phyloP scores from a whole-genome alignment of 1,140 invertebrate species.

The Leptinotarsa defecta region DNA sequence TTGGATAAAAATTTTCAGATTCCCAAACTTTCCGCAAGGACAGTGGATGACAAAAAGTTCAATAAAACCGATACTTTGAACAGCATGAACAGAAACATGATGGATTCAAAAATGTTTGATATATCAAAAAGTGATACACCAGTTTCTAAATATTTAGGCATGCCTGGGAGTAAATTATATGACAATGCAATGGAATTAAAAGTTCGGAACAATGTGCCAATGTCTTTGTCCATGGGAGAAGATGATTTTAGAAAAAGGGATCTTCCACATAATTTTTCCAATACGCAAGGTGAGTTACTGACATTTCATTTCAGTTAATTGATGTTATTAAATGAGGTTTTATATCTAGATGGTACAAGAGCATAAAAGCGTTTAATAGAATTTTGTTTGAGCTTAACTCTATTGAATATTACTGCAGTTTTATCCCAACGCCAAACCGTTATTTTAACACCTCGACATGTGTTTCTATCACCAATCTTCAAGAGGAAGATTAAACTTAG shows the following conservation, averaged over 20 bases:
- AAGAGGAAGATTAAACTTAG: no score
- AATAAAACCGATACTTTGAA: constrained; percentile 21
- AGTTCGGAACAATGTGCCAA: constrained; percentile 43
- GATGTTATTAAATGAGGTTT: no score
- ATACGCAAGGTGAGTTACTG: constrained; percentile 30
- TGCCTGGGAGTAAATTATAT: constrained; percentile 27
- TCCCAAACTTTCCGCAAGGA: constrained; percentile 73
- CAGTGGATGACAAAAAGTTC: constrained; percentile 54
- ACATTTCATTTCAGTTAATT: no score
- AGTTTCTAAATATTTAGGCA: constrained; percentile 46
- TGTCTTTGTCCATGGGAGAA: constrained; percentile 32
- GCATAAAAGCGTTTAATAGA: no score
- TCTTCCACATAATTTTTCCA: constrained; percentile 38
- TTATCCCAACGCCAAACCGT: no score
- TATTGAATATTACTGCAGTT: no score
- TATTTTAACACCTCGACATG: no score
- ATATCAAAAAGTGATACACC: constrained; percentile 45
- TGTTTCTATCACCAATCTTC: no score
- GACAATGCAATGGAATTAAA: constrained; percentile 50
- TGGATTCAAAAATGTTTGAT: constrained; percentile 19
- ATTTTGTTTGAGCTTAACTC: no score
- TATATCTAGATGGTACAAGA: no score
- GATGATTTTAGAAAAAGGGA: constrained; percentile 41
- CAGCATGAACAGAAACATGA: neutral
- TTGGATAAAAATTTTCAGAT: constrained; percentile 86